phyloP scores from a whole-genome alignment of 1,140 invertebrate species.

The Cyphomyrmex costatus region DNA sequence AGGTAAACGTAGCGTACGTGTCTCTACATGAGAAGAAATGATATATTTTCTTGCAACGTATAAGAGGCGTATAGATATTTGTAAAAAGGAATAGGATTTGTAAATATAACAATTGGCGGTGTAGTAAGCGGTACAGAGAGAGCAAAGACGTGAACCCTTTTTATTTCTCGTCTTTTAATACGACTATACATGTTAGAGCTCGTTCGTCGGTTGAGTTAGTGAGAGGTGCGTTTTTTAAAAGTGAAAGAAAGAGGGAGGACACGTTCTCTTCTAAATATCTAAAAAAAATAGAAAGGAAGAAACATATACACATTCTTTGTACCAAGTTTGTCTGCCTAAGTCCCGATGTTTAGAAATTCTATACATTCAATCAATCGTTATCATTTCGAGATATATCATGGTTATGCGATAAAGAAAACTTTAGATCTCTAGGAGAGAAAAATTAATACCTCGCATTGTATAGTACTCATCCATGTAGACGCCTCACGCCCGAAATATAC shows the following conservation, averaged over 20 bases:
- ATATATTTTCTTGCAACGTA: constrained; percentile 56
- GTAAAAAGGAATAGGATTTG: constrained; percentile 43
- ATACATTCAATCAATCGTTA: constrained; percentile 56
- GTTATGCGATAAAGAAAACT: constrained; percentile 46
- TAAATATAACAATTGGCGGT: constrained; percentile 53
- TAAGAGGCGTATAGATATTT: constrained; percentile 42
- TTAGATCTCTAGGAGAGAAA: constrained; percentile 55
- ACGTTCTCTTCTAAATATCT: constrained; percentile 52
- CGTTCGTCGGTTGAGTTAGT: constrained; percentile 38
- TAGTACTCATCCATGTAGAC: constrained; percentile 73
- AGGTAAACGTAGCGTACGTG: constrained; percentile 17
- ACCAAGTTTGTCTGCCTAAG: constrained; percentile 53
- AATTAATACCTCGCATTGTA: constrained; percentile 69
- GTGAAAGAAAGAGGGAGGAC: constrained; percentile 6
- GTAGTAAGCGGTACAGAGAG: constrained; percentile 25
- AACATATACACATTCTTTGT: not conserved
- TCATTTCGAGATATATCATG: constrained; percentile 53
- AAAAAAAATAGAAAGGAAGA: not conserved
- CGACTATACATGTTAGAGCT: constrained; percentile 43
- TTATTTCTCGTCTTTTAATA: constrained; percentile 47
- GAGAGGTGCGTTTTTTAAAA: constrained; percentile 57
- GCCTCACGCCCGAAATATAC: constrained; percentile 74
- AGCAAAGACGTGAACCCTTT: constrained; percentile 1
- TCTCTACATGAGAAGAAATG: constrained; percentile 42
- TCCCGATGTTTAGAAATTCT: constrained; percentile 63